These are phyloP conservation scores for Heteromyza rotundicornis DNA, from an alignment of 2,888 invertebrate species.

Conservation along the genomic window DNA sequence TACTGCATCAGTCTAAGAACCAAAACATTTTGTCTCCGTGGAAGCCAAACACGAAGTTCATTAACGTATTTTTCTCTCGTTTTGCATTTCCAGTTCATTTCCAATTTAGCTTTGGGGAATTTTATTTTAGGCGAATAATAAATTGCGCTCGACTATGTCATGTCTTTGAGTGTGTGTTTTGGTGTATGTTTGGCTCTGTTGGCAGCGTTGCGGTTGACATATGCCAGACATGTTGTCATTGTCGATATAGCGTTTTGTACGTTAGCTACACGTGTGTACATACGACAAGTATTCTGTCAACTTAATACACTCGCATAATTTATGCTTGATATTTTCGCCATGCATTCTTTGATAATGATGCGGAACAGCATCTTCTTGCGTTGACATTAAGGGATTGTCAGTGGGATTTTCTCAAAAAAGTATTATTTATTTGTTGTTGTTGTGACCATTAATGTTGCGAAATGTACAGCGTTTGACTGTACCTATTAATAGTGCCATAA, in stretches of 20 bases:
- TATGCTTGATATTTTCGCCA: slow-evolving; percentile 4
- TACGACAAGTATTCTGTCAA: not conserved
- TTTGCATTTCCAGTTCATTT: not conserved
- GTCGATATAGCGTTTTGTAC: not conserved
- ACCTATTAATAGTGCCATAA: too few species aligned
- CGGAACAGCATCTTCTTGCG: not conserved
- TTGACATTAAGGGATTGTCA: not conserved
- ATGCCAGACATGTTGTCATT: too few species aligned
- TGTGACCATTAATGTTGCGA: not conserved
- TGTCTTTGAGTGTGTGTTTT: too few species aligned
- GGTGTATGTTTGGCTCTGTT: not conserved
- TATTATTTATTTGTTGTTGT: not conserved
- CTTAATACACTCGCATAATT: not conserved
- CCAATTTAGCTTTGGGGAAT: not conserved
- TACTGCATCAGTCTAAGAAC: too few species aligned
- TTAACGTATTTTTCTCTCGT: too few species aligned
- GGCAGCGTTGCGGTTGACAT: too few species aligned
- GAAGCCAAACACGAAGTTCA: too few species aligned
- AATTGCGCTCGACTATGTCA: not conserved
- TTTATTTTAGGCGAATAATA: not conserved
- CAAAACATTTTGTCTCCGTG: too few species aligned
- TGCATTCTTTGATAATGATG: not conserved
- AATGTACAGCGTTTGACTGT: not conserved
- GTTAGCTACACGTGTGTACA: not conserved
- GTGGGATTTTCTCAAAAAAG: not conserved